A percentile compares a stretch with the other conserved stretches of the same genome.
Conservation (phyloP, 1,140 invertebrate genomes). For the Lamellibrachia luymesi region DNA sequence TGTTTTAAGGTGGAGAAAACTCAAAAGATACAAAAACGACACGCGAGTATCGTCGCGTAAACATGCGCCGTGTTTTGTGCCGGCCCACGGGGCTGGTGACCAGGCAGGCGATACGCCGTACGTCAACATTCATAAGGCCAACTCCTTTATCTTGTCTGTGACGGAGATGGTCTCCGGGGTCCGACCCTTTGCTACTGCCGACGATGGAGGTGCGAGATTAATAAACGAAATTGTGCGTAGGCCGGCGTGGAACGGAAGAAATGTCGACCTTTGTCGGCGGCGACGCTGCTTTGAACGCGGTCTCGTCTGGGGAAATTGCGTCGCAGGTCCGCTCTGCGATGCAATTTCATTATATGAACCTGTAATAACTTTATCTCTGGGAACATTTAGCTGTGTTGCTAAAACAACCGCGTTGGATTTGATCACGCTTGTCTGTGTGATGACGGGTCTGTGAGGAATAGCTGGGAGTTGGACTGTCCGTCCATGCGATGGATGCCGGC, state of each 20-base stretch:
- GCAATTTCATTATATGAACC: background rate
- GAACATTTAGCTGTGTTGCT: background rate
- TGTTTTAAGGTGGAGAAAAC: background rate
- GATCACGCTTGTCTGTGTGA: background rate
- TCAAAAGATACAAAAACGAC: background rate
- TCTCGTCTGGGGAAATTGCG: background rate
- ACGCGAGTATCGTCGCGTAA: background rate
- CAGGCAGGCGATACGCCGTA: background rate
- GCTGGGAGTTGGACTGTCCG: too few species aligned
- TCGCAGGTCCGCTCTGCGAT: background rate
- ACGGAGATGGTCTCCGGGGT: background rate
- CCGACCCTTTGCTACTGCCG: background rate
- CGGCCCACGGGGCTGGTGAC: too few species aligned
- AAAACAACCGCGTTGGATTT: background rate
- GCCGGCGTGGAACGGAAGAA: background rate
- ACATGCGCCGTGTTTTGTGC: background rate
- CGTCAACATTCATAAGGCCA: background rate
- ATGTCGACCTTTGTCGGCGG: background rate
- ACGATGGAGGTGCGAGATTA: background rate
- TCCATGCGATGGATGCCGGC: too few species aligned
- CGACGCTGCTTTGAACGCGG: background rate
- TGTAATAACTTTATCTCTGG: background rate
- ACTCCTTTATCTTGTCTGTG: background rate
- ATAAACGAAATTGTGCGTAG: conserved; percentile 5
- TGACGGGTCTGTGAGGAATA: background rate